These are phyloP conservation scores for Semaprochilodus insignis DNA, from an alignment of 2,797 vertebrate species.

Conservation along the genomic window DNA sequence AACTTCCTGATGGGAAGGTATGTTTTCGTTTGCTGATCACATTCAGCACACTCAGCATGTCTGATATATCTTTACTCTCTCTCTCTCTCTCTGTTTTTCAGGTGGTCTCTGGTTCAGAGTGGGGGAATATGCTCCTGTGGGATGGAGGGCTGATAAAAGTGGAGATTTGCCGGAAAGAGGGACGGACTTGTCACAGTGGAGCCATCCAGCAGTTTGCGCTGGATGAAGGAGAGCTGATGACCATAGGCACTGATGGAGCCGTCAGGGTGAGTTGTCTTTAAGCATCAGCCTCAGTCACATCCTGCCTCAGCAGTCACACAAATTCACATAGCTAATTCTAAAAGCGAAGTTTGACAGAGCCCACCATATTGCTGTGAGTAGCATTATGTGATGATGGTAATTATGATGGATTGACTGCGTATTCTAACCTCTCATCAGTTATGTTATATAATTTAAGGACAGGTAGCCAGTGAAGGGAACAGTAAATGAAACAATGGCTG, in stretches of 20 bases:
- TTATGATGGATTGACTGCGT: too few relatives aligned
- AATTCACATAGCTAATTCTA: neutral
- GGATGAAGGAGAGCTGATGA: conserved; percentile 90
- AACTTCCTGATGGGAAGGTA: conserved; percentile 94
- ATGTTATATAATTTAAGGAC: too few relatives aligned
- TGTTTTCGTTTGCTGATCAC: neutral
- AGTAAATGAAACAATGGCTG: too few relatives aligned
- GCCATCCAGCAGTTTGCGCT: conserved; percentile 85
- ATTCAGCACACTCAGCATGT: neutral
- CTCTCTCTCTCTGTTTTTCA: conserved; percentile 60
- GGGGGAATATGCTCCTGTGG: conserved; percentile 96
- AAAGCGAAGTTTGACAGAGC: too few relatives aligned
- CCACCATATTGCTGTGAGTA: too few relatives aligned
- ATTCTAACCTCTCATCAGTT: too few relatives aligned
- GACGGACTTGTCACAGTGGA: conserved; percentile 84
- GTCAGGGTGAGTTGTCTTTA: conserved; percentile 81
- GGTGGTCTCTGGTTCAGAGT: conserved; percentile 92
- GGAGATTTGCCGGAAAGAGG: conserved; percentile 83
- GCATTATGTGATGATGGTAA: too few relatives aligned
- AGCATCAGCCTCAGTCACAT: neutral
- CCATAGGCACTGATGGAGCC: conserved; percentile 87
- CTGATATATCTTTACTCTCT: neutral
- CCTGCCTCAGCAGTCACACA: neutral
- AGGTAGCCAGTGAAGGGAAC: too few relatives aligned
- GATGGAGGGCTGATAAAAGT: conserved; percentile 89